Evolutionary conservation across 2,113 vertebrate species (phyloP).

Genomic region (Columbina picui): DNA sequence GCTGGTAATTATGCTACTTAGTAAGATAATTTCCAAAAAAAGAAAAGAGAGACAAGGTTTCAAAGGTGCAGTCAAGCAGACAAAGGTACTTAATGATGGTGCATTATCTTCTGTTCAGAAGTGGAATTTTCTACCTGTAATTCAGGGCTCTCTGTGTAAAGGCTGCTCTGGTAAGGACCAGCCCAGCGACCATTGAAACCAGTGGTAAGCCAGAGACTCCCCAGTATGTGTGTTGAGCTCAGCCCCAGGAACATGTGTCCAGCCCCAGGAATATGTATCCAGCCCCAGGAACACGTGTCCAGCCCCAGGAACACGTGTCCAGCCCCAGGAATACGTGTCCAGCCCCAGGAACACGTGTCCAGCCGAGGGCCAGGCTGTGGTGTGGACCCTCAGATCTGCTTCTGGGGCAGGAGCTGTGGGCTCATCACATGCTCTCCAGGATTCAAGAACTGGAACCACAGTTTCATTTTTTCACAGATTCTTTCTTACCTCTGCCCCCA

Average conservation of each 20-base stretch:
- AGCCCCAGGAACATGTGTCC: background rate
- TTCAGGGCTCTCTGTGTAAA: background rate
- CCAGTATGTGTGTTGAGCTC: background rate
- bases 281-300: background rate
- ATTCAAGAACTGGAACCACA: background rate
- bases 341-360: background rate
- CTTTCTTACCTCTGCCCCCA: background rate
- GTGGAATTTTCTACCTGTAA: background rate
- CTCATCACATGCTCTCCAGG: background rate
- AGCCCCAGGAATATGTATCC: too few species aligned
- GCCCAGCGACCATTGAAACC: background rate
- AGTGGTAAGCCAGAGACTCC: background rate
- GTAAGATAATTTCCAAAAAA: background rate
- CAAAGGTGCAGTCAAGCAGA: background rate
- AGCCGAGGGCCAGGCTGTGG: background rate
- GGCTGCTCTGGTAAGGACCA: background rate
- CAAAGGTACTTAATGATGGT: background rate
- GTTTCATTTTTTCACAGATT: background rate
- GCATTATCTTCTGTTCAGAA: background rate
- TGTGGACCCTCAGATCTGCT: background rate
- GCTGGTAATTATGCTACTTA: background rate
- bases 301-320: background rate
- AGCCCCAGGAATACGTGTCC: too few species aligned
- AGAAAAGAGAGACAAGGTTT: background rate
- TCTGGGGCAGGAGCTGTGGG: background rate